Evolutionary conservation across 2,888 invertebrate species (phyloP), one percentile per base, ranked within the genome.

Genomic region (Cephus pygmeus): DNA sequence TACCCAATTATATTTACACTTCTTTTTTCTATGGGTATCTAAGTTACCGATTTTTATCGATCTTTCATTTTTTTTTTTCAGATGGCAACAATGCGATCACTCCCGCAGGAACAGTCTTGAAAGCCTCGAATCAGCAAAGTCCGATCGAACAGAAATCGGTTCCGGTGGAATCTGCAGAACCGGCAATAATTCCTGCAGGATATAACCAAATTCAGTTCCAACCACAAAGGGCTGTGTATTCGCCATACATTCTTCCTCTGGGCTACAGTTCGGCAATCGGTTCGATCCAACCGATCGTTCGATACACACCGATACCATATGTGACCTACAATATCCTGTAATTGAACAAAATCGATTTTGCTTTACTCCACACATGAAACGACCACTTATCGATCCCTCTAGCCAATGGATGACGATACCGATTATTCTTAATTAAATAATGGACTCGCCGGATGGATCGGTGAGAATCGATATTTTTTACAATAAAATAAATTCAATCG

Each of bases 31-130:
- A 15, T 40, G 15, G 2, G 15, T 40, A 15, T 15, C 15, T 15
- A 40, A 15, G 12, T 0, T 30, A 71, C 71, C 71, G 15, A 30
- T 71, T 71, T n/a, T n/a, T n/a, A 33, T n/a, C 71, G 71, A 71
- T 33, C 15, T n/a, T 12, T 11, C 4, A 12, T 31, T 34, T 34
- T 23, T 34, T n/a, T 34, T 34, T 9, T 15, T 11, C 35, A 34
- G n/a, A 1, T 34, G 33, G 31, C 74, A 33, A 23, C 33, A 73
- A 71, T 31, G 80, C 77, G 12, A 69, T 81, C 34, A 79, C 80
- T 34, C 79, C 81, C 12, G 76, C 74, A 35, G 77, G 73, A 69
- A 79, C 79, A 9, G 78, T 73, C 33, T 79, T 81, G 69, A 79
- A 79, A 69, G 35, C 31, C 35, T 11, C 73, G 73, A 69, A 34